These are phyloP conservation scores for Neoitamus cyanurus DNA, from an alignment of 2,888 invertebrate species.

Conservation along the genomic window DNA sequence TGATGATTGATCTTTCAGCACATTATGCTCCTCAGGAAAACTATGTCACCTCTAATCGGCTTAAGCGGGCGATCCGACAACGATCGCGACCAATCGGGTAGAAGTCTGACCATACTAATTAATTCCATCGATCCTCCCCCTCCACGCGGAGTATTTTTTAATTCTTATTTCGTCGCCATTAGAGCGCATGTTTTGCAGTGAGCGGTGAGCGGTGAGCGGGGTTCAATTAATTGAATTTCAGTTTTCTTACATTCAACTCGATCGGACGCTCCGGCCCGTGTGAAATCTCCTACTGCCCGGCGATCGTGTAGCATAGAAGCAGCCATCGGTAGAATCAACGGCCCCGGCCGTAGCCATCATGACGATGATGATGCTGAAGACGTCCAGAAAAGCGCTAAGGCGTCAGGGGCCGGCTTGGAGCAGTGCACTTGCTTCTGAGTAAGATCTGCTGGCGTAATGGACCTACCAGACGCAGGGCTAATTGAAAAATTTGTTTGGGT, in stretches of 20 bases:
- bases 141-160: neutral
- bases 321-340: neutral
- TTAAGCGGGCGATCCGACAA: neutral
- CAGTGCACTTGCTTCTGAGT: neutral
- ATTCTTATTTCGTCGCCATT: slow-evolving; percentile 37
- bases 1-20: neutral
- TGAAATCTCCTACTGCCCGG: slow-evolving; percentile 19
- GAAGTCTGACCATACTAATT: neutral
- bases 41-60: neutral
- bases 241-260: slow-evolving; percentile 2
- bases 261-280: slow-evolving; percentile 14
- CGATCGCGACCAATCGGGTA: neutral
- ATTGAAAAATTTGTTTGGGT: slow-evolving; percentile 50
- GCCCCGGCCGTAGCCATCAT: neutral
- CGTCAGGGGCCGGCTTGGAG: neutral
- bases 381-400: slow-evolving; percentile 1
- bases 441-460: slow-evolving; percentile 34
- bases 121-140: slow-evolving; percentile 10
- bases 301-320: neutral
- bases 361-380: slow-evolving; percentile 24
- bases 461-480: slow-evolving; percentile 46
- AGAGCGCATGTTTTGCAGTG: neutral
- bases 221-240: slow-evolving; percentile 36
- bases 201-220: neutral
- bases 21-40: neutral